Evolutionary conservation across 2,888 invertebrate species (phyloP).

Genomic region (Bombyx huttoni): DNA sequence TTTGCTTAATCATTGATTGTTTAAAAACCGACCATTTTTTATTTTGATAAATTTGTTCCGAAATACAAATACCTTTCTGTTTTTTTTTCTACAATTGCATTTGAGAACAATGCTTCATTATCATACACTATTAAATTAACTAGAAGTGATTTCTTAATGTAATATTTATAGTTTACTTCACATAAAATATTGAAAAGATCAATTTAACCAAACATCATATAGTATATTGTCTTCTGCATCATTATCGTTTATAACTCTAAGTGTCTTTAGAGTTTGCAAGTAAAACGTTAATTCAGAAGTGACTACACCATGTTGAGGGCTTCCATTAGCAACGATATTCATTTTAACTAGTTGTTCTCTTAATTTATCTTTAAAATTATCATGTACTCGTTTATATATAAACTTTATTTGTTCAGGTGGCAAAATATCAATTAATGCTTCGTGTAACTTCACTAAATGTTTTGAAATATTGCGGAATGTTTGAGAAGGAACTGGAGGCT

Average conservation of each 20-base stretch:
- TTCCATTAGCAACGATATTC: conserved; percentile 95
- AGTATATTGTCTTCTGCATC: conserved; percentile 83
- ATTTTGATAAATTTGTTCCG: too few relatives aligned
- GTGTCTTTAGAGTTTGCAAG: conserved; percentile 85
- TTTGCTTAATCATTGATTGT: too few relatives aligned
- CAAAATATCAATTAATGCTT: conserved; percentile 89
- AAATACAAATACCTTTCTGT: too few relatives aligned
- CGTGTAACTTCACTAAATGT: conserved; percentile 92
- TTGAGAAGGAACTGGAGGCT: conserved; percentile 94
- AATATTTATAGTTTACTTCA: neutral
- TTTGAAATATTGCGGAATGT: conserved; percentile 89
- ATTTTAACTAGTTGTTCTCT: conserved; percentile 87
- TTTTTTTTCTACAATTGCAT: neutral
- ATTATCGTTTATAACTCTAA: conserved; percentile 82
- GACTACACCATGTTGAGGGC: conserved; percentile 96
- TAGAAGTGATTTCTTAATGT: neutral
- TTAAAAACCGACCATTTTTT: too few relatives aligned
- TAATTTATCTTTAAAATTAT: conserved; percentile 88
- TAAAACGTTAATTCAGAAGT: conserved; percentile 93
- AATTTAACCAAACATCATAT: conserved; percentile 87
- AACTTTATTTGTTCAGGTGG: conserved; percentile 83
- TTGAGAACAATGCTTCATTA: neutral
- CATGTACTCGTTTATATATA: conserved; percentile 84
- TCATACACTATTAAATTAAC: too few relatives aligned
- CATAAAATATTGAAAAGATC: conserved; percentile 8